Evolutionary conservation across 2,113 vertebrate genomes (phyloP).

Genomic region (Sciurus niger): DNA sequence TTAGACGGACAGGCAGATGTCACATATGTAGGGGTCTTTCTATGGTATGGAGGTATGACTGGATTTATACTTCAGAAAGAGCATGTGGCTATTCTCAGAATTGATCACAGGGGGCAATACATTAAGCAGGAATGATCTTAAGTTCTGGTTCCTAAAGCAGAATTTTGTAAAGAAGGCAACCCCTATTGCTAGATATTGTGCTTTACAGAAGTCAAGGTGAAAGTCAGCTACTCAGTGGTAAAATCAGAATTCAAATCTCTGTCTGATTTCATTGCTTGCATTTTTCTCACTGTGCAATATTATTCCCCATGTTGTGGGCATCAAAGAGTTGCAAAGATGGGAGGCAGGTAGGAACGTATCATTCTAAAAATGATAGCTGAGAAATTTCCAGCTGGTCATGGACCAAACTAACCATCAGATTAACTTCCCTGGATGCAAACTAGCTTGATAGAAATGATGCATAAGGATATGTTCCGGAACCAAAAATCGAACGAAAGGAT

Average conservation of each 20-base stretch:
- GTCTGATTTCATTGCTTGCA: slow-evolving; percentile 10
- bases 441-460: not conserved
- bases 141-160: slow-evolving; percentile 20
- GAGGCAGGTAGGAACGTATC: not conserved
- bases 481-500: not conserved
- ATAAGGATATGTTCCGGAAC: not conserved
- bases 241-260: slow-evolving; percentile 54
- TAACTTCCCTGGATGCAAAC: slow-evolving; percentile 33
- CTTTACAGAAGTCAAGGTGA: not conserved
- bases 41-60: not conserved
- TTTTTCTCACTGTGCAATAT: slow-evolving; percentile 2
- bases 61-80: slow-evolving; percentile 27
- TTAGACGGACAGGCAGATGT: not conserved
- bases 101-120: not conserved
- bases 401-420: not conserved
- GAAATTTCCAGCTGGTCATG: not conserved
- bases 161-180: slow-evolving; percentile 32
- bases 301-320: not conserved
- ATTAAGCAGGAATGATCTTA: slow-evolving; percentile 15
- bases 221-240: slow-evolving; percentile 1
- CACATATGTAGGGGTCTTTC: not conserved
- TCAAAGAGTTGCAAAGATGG: not conserved
- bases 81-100: not conserved
- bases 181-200: not conserved
- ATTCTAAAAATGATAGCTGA: not conserved